Evolutionary conservation across 2,888 invertebrate genomes (phyloP).

Genomic region (Hipparchia sbordonii): DNA sequence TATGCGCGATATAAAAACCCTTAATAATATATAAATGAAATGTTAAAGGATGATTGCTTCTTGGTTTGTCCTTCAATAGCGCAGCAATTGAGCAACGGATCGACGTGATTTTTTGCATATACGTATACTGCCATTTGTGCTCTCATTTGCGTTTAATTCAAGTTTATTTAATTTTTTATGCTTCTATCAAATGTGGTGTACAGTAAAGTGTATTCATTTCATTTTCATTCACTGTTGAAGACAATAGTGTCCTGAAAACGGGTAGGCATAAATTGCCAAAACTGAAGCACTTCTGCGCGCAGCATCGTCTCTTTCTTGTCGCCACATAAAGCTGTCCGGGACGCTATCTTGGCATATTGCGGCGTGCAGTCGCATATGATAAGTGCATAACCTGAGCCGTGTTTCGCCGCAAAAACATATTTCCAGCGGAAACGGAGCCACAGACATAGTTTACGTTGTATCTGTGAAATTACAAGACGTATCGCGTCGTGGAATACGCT

Average conservation of each 20-base stretch:
- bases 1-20: too few relatives aligned
- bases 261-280: conserved; percentile 3
- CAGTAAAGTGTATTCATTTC: too few relatives aligned
- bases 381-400: conserved; percentile 52
- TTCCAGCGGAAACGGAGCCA: conserved; percentile 33
- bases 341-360: conserved; percentile 65
- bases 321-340: conserved; percentile 64
- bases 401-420: conserved; percentile 48
- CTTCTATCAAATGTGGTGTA: too few relatives aligned
- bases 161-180: too few relatives aligned
- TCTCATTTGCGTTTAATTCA: too few relatives aligned
- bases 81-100: too few relatives aligned
- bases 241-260: neutral
- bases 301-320: conserved; percentile 38
- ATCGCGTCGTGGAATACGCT: conserved; percentile 23
- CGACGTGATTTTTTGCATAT: too few relatives aligned
- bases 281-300: conserved; percentile 11
- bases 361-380: conserved; percentile 68
- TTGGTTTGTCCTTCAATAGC: too few relatives aligned
- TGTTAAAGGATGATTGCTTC: too few relatives aligned
- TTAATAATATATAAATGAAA: too few relatives aligned
- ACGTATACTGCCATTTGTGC: too few relatives aligned
- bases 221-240: too few relatives aligned
- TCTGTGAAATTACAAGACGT: conserved; percentile 32
- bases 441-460: conserved; percentile 30